Evolutionary conservation across 2,797 vertebrate genomes (phyloP).

Genomic region (Notolabrus celidotus): DNA sequence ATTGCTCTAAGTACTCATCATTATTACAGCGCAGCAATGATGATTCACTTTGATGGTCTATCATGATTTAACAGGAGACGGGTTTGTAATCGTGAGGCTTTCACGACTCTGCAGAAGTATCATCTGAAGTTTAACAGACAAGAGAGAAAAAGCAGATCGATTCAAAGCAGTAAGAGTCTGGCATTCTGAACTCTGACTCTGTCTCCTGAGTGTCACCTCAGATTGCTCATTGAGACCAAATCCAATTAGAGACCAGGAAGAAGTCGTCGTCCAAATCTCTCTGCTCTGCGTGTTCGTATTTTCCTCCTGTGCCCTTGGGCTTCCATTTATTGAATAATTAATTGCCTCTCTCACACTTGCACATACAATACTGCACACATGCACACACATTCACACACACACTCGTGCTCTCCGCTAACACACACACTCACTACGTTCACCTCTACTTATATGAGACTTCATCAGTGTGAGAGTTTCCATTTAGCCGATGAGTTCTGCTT

Average conservation of each 20-base stretch:
- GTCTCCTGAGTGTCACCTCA: no score
- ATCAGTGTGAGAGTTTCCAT: constrained; percentile 31
- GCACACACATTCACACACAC: background rate
- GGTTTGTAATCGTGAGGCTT: background rate
- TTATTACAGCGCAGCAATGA: background rate
- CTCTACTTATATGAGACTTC: background rate
- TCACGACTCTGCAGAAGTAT: background rate
- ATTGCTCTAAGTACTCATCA: background rate
- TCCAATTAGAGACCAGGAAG: constrained; percentile 51
- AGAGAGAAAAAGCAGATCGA: background rate
- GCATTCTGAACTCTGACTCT: constrained; percentile 19
- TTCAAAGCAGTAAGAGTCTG: background rate
- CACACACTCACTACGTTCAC: constrained; percentile 6
- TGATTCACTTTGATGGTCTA: background rate
- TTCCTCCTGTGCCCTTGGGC: constrained; percentile 48
- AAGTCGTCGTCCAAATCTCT: constrained; percentile 27
- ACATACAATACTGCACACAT: constrained; percentile 16
- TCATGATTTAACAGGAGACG: background rate
- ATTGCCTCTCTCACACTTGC: constrained; percentile 56
- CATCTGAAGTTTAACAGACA: background rate
- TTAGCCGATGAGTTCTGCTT: constrained; percentile 59
- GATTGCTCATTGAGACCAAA: constrained; percentile 46
- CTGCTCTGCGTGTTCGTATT: constrained; percentile 34
- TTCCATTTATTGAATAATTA: constrained; percentile 72
- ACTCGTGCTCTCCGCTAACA: no score